Evolutionary conservation across 2,797 vertebrate species (phyloP).

Genomic region (Takifugu ocellatus): DNA sequence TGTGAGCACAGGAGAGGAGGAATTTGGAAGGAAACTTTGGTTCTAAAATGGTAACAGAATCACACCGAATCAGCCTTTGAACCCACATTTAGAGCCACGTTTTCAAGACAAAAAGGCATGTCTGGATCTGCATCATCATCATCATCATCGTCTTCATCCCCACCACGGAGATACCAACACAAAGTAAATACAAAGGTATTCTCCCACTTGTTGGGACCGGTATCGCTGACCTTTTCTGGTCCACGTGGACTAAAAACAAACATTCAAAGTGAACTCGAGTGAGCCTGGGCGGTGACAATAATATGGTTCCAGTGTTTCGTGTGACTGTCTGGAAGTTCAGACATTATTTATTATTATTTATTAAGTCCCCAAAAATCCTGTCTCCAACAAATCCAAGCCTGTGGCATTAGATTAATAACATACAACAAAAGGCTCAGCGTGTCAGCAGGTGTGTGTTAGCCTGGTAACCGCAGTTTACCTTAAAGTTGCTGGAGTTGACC

Average conservation of each 20-base stretch:
- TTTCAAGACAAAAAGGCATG: neutral
- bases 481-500: conserved; percentile 99
- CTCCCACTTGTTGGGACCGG: neutral
- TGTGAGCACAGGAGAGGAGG: neutral
- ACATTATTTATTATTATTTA: too few species aligned
- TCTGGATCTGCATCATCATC: conserved; percentile 6
- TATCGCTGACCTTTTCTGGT: conserved; percentile 28
- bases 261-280: too few species aligned
- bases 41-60: too few species aligned
- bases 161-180: conserved; percentile 3
- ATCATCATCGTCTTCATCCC: too few species aligned
- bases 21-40: conserved; percentile 9
- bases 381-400: too few species aligned
- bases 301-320: too few species aligned
- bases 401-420: too few species aligned
- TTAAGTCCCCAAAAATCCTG: too few species aligned
- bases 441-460: neutral
- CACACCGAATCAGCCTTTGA: too few species aligned
- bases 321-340: too few species aligned
- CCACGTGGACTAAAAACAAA: conserved; percentile 12
- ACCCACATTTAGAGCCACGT: neutral
- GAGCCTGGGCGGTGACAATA: too few species aligned
- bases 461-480: conserved; percentile 75
- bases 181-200: too few species aligned
- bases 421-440: neutral